These are phyloP conservation scores for Scaptodrosophila lebanonensis DNA, from an alignment of 1,140 invertebrate species.

Conservation along the genomic window DNA sequence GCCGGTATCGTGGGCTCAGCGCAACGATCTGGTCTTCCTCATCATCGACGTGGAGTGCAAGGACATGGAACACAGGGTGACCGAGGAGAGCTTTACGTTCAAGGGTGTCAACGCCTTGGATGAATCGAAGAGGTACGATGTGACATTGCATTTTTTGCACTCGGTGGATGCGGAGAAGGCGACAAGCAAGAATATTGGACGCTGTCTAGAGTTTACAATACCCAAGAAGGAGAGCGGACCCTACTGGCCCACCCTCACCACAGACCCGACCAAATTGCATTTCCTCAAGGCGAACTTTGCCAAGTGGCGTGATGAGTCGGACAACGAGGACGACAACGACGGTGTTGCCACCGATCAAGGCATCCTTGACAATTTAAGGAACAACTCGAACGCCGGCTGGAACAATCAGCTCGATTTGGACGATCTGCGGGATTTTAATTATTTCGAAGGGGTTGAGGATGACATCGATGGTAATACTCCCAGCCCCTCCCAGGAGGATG, in stretches of 20 bases:
- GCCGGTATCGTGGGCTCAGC: constrained; percentile 94
- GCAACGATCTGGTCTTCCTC: constrained; percentile 86
- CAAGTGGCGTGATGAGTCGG: constrained; percentile 97
- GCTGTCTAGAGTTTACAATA: constrained; percentile 88
- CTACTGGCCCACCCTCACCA: constrained; percentile 92
- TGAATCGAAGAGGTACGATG: constrained; percentile 89
- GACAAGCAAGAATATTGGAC: constrained; percentile 82
- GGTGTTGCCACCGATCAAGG: too few relatives aligned
- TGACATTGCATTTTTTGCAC: constrained; percentile 88
- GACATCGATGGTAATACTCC: too few relatives aligned
- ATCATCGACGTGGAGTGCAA: constrained; percentile 94
- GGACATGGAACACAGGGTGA: constrained; percentile 88
- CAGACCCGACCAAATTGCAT: constrained; percentile 92
- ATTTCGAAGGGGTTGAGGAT: too few relatives aligned
- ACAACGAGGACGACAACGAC: constrained; percentile 80
- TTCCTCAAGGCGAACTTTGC: constrained; percentile 98
- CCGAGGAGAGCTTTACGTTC: constrained; percentile 88
- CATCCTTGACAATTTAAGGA: too few relatives aligned
- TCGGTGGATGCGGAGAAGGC: constrained; percentile 90
- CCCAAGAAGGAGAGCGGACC: constrained; percentile 79
- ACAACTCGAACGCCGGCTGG: too few relatives aligned
- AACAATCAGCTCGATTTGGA: too few relatives aligned
- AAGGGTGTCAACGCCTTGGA: constrained; percentile 88
- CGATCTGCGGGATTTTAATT: too few relatives aligned
- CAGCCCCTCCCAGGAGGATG: too few relatives aligned